These are phyloP conservation scores for Actinia tenebrosa DNA, from an alignment of 64 coral and sea anemone genomes.

Conservation along the genomic window DNA sequence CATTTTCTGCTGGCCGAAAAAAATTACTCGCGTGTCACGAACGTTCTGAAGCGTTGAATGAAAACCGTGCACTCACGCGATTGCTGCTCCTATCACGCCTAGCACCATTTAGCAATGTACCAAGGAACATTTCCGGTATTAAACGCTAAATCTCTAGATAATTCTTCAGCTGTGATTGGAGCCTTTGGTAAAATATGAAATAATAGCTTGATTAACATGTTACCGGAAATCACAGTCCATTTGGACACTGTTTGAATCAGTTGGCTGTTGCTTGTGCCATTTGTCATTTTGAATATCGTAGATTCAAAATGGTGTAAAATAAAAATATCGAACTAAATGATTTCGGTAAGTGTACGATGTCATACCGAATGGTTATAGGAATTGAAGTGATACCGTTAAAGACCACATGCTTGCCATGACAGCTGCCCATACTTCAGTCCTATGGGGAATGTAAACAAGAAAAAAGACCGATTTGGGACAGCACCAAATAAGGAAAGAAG, in stretches of 20 bases:
- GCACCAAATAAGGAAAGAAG: neutral
- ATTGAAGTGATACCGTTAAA: too few species aligned
- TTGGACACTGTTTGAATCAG: neutral
- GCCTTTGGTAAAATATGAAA: neutral
- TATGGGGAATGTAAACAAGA: neutral
- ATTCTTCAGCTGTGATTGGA: neutral
- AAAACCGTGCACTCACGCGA: neutral
- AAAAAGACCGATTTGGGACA: neutral
- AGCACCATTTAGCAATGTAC: conserved; percentile 12
- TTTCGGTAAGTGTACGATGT: too few species aligned
- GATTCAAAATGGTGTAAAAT: neutral
- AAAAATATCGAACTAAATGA: neutral
- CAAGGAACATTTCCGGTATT: conserved; percentile 4
- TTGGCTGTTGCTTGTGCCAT: neutral
- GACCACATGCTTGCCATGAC: neutral
- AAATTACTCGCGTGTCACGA: neutral
- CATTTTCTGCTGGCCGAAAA: neutral
- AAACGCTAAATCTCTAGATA: neutral
- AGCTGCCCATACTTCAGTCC: neutral
- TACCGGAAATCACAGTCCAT: neutral
- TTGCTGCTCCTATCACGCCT: neutral
- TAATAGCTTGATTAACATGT: neutral
- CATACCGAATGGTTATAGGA: too few species aligned
- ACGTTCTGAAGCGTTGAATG: neutral
- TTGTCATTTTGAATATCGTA: neutral